Conservation (phyloP, 2,888 invertebrate genomes). For the Harpagoxenus sublaevis region DNA sequence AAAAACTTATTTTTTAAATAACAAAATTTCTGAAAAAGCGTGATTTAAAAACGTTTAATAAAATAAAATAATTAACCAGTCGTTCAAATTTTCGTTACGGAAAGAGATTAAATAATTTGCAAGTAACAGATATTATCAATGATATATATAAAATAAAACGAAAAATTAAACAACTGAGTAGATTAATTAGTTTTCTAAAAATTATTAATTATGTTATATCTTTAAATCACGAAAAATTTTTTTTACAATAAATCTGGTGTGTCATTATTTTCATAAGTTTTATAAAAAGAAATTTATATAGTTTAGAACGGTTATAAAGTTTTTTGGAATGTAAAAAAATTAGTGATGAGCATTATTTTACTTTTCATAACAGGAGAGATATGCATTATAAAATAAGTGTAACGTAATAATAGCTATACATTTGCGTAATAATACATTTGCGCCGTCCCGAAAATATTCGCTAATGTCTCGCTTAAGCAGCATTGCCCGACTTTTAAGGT, state of each 20-base stretch:
- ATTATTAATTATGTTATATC: not conserved
- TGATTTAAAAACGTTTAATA: not conserved
- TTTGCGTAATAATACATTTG: conserved; percentile 16
- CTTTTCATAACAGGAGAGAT: conserved; percentile 11
- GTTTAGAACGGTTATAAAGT: not conserved
- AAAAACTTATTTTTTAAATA: not conserved
- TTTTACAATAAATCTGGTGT: not conserved
- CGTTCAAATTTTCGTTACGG: not conserved
- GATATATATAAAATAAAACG: not conserved
- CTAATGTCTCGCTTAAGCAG: conserved; percentile 31
- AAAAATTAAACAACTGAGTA: not conserved
- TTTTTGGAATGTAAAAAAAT: conserved; percentile 13
- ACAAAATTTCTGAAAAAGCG: not conserved
- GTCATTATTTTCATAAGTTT: not conserved
- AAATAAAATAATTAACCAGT: not conserved
- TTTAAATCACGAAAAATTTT: not conserved
- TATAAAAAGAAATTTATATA: not conserved
- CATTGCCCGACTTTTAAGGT: conserved; percentile 66
- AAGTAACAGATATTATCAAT: not conserved
- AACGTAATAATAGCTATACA: conserved; percentile 1
- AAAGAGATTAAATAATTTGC: not conserved
- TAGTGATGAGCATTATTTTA: not conserved
- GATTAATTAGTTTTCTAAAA: not conserved
- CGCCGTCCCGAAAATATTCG: conserved; percentile 30
- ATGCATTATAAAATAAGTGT: conserved; percentile 26